phyloP scores from a whole-genome alignment of 37 sponge, comb jelly and placozoan species.

The Beroe forskalii region DNA sequence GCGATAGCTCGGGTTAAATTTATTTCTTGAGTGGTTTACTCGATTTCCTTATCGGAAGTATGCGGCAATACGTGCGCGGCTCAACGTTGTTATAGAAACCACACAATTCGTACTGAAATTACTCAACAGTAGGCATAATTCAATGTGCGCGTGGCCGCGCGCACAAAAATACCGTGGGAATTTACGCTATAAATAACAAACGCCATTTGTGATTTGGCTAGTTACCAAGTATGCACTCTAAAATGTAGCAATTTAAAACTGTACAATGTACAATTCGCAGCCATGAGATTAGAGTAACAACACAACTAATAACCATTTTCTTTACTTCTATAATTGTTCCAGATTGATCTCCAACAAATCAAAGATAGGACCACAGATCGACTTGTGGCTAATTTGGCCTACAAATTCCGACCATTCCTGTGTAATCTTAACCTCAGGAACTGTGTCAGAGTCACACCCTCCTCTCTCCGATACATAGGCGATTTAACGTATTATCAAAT shows the following conservation, averaged over 20 bases:
- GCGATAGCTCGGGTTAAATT: no score
- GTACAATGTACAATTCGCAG: no score
- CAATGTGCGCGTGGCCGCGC: background rate
- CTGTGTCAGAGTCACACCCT: slow-evolving; percentile 72
- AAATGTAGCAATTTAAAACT: no score
- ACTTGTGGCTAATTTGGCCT: slow-evolving; percentile 68
- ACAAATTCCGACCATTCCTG: slow-evolving; percentile 80
- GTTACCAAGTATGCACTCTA: no score
- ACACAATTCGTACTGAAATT: background rate
- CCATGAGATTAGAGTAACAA: no score
- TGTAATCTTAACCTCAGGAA: slow-evolving; percentile 84
- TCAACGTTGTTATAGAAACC: slow-evolving; percentile 32
- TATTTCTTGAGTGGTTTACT: no score
- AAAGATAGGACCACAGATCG: slow-evolving; percentile 69
- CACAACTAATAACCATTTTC: no score
- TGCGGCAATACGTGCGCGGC: slow-evolving; percentile 10
- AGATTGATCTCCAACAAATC: slow-evolving; percentile 68
- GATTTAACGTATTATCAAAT: no score
- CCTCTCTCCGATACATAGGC: slow-evolving; percentile 76
- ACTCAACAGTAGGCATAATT: background rate
- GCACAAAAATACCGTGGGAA: background rate
- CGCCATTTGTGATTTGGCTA: no score
- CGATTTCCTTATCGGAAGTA: no score
- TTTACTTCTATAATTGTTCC: no score
- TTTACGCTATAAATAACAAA: no score